Conservation (phyloP, 2,113 vertebrate species). For the Gallinago undulata region DNA sequence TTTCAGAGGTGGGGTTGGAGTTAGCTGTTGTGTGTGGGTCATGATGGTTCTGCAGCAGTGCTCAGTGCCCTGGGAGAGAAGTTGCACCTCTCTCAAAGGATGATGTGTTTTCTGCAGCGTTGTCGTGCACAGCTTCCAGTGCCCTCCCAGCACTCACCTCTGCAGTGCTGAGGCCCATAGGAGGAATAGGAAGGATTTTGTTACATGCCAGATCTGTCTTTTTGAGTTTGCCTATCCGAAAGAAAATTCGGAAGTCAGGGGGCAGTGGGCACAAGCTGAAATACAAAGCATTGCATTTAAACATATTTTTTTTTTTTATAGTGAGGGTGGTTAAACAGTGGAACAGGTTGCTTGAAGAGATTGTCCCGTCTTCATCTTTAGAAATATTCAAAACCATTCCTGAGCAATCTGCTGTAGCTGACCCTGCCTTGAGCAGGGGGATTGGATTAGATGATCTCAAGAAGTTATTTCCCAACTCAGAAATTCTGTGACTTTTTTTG, state of each 20-base stretch:
- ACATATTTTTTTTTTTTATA: neutral
- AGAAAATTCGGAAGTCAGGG: neutral
- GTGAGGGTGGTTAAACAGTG: neutral
- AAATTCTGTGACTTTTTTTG: neutral
- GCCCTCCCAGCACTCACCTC: neutral
- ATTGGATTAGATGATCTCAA: neutral
- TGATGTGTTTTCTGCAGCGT: neutral
- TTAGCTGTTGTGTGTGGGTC: neutral
- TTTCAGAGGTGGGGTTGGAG: neutral
- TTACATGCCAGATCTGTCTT: neutral
- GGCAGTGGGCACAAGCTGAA: neutral
- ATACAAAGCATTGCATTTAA: neutral
- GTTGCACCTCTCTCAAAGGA: rapidly evolving
- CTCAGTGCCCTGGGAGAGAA: neutral
- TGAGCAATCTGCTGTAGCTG: neutral
- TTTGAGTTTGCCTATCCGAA: neutral
- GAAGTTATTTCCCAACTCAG: neutral
- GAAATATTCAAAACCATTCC: neutral
- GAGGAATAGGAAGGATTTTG: neutral
- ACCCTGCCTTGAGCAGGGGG: neutral
- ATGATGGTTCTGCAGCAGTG: neutral
- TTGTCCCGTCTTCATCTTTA: neutral
- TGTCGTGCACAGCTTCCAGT: neutral
- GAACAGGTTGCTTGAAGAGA: neutral
- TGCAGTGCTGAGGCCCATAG: rapidly evolving